Base-by-base conservation (phyloP, 2,113 vertebrate genomes). In the Heterochromis multidens region DNA sequence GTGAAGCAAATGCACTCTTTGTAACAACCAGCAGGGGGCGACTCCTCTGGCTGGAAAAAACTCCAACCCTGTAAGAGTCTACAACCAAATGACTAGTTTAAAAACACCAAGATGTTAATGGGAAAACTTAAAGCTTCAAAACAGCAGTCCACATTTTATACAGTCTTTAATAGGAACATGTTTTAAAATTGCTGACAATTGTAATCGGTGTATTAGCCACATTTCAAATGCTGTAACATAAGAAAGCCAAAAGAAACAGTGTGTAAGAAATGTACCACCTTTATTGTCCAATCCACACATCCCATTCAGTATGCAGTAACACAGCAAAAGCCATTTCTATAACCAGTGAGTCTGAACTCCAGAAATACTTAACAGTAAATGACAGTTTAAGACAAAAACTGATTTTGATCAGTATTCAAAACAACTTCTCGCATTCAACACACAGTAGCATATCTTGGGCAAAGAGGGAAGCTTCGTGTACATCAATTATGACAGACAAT, bases 261-360 rank as follows among this genome's bases (percentile, higher is more conserved):
- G 76, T 83, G 56, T 93, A 94, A 89, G 88, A 95, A 95, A 94
- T 94, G 93, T 95, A 93, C 93, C 95, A 94, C 81, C 82, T 95
- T 95, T 96, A 95, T 94, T 95, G 91, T 91, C 94, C 90, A 93
- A 87, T 92, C 82, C 93, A 95, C 89, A 92, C 79, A 89, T 88
- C 83, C 89, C 90, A 88, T 90, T 93, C 88, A 89, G 31, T 81
- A 90, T 63, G 83, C 87, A 89, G 80, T 79, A 95, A 95, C 86
- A 93, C 90, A 91, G 89, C 86, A 76, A 91, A 92, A 91, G 81
- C 82, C 86, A 86, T 78, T 84, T 63, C 81, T 88, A 91, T 82
- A 81, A 92, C 91, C 91, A 89, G 79, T 80, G 85, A 92, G 80
- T 88, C 54, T 79, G 9, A 87, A 76, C 31, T 87, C n/a, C 67